These are phyloP conservation scores for Phortica magna DNA, from an alignment of 2,888 invertebrate genomes.

Conservation along the genomic window DNA sequence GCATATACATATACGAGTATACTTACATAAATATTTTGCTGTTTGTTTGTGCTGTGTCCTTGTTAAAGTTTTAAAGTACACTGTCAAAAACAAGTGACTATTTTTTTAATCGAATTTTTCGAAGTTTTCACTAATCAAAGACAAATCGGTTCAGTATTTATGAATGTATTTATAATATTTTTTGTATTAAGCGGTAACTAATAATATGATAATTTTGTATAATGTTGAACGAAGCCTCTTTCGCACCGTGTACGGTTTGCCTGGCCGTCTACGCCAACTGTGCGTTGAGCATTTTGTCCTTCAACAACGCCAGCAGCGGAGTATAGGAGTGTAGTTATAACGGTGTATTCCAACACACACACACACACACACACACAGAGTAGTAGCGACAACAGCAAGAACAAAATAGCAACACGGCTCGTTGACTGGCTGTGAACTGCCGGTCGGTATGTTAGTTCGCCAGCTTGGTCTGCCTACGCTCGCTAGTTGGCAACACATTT, in stretches of 20 bases:
- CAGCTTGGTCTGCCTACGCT: slow-evolving; percentile 5
- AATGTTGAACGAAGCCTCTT: neutral
- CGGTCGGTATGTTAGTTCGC: neutral
- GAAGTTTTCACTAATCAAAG: no score
- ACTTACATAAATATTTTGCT: neutral
- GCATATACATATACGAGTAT: no score
- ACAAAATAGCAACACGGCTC: slow-evolving; percentile 38
- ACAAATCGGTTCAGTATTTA: no score
- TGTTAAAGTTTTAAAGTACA: slow-evolving; percentile 22
- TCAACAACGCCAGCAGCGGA: slow-evolving; percentile 35
- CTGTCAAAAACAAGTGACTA: slow-evolving; percentile 18
- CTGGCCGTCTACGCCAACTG: neutral
- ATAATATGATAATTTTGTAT: no score
- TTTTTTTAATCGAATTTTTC: neutral
- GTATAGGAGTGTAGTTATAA: neutral
- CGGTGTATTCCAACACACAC: neutral
- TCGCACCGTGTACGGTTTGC: slow-evolving; percentile 11
- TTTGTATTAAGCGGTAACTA: no score
- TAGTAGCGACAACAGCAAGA: slow-evolving; percentile 34
- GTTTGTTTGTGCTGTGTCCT: slow-evolving; percentile 2
- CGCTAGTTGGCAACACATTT: slow-evolving; percentile 54
- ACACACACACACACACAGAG: neutral
- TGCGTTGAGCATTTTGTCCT: slow-evolving; percentile 42
- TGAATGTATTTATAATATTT: no score
- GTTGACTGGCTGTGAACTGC: slow-evolving; percentile 29